phyloP scores from a whole-genome alignment of 2,888 invertebrate species.

The Papilio protenor region DNA sequence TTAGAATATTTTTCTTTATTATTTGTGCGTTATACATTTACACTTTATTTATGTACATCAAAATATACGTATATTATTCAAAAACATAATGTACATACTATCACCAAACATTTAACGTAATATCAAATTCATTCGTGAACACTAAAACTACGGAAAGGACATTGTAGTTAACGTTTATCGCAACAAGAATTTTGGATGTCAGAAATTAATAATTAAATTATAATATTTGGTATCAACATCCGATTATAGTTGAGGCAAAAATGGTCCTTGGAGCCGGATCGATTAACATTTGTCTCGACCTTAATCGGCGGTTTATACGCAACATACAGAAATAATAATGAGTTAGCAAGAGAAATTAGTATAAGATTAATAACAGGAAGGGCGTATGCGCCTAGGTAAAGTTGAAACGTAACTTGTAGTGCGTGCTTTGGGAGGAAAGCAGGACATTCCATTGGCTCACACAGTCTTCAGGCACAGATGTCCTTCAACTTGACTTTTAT shows the following conservation, averaged over 20 bases:
- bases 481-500: not conserved
- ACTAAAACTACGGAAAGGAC: constrained; percentile 57
- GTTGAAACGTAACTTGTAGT: not conserved
- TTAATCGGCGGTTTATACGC: not conserved
- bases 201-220: not conserved
- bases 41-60: constrained; percentile 84
- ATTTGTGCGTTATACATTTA: constrained; percentile 85
- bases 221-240: not conserved
- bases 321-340: not conserved
- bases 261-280: not conserved
- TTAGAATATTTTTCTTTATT: constrained; percentile 64
- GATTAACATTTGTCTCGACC: not conserved
- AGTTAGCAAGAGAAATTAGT: not conserved
- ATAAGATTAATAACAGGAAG: not conserved
- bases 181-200: constrained; percentile 3
- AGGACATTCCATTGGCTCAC: constrained; percentile 6
- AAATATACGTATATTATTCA: constrained; percentile 81
- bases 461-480: not conserved
- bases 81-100: constrained; percentile 78
- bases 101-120: constrained; percentile 75
- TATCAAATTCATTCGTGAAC: constrained; percentile 63
- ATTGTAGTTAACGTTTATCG: not conserved
- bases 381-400: not conserved
- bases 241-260: not conserved
- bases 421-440: constrained; percentile 19